phyloP scores from a whole-genome alignment of 2,113 vertebrate species.

The Calypte anna region DNA sequence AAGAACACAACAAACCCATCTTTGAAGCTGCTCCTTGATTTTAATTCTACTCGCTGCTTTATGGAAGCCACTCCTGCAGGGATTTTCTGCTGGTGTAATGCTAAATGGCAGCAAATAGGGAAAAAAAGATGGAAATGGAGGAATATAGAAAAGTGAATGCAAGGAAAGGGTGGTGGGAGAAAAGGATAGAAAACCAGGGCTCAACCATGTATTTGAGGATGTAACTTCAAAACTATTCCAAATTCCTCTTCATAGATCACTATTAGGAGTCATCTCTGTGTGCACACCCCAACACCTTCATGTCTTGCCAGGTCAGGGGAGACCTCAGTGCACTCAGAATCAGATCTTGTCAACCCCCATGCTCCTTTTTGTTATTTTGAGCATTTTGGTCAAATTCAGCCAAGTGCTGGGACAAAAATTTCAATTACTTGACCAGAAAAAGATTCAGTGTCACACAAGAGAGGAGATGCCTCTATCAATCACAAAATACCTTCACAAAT shows the following conservation, averaged over 20 bases:
- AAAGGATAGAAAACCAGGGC: neutral
- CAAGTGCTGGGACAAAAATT: neutral
- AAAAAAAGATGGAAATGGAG: neutral
- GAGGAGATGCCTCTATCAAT: neutral
- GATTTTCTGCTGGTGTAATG: constrained; percentile 14
- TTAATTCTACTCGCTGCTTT: constrained; percentile 17
- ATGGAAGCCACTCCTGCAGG: neutral
- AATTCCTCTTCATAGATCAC: neutral
- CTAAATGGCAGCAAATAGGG: neutral
- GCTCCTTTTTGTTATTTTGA: neutral
- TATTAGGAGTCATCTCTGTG: neutral
- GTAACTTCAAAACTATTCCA: neutral
- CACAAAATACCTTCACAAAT: neutral
- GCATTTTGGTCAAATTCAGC: neutral
- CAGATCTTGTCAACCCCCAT: neutral
- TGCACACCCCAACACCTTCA: neutral
- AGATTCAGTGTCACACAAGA: neutral
- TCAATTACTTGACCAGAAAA: neutral
- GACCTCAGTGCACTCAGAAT: neutral
- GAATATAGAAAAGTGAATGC: neutral
- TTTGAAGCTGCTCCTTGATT: constrained; percentile 18
- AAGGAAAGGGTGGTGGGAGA: neutral
- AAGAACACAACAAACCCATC: constrained; percentile 28
- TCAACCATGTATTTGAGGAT: neutral
- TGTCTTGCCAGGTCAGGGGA: neutral